phyloP scores from a whole-genome alignment of 2,113 vertebrate genomes.

The Triplophysa siluroides region DNA sequence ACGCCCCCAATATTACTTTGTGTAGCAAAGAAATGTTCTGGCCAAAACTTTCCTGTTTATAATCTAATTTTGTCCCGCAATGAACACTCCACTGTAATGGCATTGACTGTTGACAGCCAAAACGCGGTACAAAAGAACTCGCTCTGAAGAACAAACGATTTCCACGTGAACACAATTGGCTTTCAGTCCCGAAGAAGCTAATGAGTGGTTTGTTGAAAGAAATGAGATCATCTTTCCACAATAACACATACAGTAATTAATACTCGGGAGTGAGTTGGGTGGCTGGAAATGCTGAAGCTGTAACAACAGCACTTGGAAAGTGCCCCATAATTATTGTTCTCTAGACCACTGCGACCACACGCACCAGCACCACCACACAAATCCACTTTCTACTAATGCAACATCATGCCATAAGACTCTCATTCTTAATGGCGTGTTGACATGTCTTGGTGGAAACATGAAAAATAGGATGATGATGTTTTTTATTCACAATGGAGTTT shows the following conservation, averaged over 20 bases:
- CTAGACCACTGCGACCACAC: slow-evolving; percentile 10
- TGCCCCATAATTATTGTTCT: slow-evolving; percentile 21
- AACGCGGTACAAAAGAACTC: not conserved
- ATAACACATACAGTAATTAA: slow-evolving; percentile 39
- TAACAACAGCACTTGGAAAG: slow-evolving; percentile 20
- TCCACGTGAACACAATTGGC: not conserved
- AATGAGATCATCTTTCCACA: slow-evolving; percentile 37
- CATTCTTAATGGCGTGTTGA: not conserved
- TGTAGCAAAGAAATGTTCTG: too few species aligned
- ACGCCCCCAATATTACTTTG: too few species aligned
- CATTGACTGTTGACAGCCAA: not conserved
- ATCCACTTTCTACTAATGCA: slow-evolving; percentile 12
- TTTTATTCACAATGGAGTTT: not conserved
- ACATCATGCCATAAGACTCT: not conserved
- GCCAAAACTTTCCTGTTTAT: too few species aligned
- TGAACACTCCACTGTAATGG: not conserved
- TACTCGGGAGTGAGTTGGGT: slow-evolving; percentile 16
- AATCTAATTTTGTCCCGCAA: too few species aligned
- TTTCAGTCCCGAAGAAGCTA: slow-evolving; percentile 15
- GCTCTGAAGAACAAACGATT: slow-evolving; percentile 20
- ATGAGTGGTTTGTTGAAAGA: slow-evolving; percentile 26
- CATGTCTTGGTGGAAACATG: not conserved
- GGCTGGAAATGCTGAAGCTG: not conserved
- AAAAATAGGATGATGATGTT: not conserved
- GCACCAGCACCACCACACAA: slow-evolving; percentile 1